A percentile compares a stretch with the other conserved stretches of the same genome.
phyloP scores from a whole-genome alignment of 1,140 invertebrate species.

The Bombus superbus region DNA sequence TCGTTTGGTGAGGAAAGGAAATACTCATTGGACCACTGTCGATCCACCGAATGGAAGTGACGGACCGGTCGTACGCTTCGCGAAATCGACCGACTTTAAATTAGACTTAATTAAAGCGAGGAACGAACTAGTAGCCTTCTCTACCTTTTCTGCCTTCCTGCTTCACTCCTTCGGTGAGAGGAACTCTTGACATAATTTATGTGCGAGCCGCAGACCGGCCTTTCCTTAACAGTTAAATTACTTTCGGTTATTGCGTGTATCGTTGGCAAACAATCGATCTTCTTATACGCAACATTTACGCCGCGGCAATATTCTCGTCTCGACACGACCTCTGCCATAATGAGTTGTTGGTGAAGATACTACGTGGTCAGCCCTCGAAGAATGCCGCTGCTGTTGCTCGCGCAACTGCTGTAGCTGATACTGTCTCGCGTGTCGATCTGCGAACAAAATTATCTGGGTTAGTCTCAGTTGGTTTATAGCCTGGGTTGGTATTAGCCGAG shows the following conservation, averaged over 20 bases:
- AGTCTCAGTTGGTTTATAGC: not conserved
- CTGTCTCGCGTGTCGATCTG: conserved; percentile 68
- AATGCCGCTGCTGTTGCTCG: conserved; percentile 51
- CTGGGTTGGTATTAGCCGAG: too few species aligned
- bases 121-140: conserved; percentile 24
- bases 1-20: not conserved
- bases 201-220: conserved; percentile 30
- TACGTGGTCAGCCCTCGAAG: conserved; percentile 67
- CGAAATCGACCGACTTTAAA: conserved; percentile 36
- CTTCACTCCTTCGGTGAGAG: not conserved
- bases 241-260: conserved; percentile 56
- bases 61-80: not conserved
- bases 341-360: conserved; percentile 54
- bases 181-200: conserved; percentile 55
- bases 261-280: conserved; percentile 24
- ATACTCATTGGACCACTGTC: not conserved
- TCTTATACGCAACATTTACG: conserved; percentile 73
- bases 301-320: conserved; percentile 72
- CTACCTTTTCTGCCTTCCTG: not conserved
- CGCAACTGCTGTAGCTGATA: conserved; percentile 61
- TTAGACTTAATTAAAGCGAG: conserved; percentile 48
- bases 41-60: not conserved
- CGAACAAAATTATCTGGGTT: conserved; percentile 48
- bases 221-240: conserved; percentile 55
- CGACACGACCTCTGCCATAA: conserved; percentile 68